Evolutionary conservation across 2,888 invertebrate genomes (phyloP).

Genomic region (Cosmia pyralina): DNA sequence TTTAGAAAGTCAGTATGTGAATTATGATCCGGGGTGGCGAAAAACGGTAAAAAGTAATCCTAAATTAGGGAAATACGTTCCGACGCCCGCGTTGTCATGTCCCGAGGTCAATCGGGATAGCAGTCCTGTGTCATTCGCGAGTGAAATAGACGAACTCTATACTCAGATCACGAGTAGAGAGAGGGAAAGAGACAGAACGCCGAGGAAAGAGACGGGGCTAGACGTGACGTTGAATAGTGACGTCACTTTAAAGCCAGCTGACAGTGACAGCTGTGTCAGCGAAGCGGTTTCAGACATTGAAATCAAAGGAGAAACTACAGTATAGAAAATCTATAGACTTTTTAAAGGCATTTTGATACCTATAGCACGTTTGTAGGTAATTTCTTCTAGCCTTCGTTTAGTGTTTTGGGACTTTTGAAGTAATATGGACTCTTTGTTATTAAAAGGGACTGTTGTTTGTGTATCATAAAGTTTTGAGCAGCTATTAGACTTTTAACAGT

Average conservation of each 20-base stretch:
- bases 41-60: slow-evolving; percentile 85
- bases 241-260: slow-evolving; percentile 82
- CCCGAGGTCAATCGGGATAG: slow-evolving; percentile 85
- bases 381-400: slow-evolving; percentile 50
- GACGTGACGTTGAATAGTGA: slow-evolving; percentile 86
- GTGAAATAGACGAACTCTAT: slow-evolving; percentile 92
- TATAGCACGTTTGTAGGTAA: slow-evolving; percentile 43
- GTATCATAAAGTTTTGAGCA: slow-evolving; percentile 36
- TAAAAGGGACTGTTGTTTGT: slow-evolving; percentile 50
- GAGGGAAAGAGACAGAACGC: slow-evolving; percentile 79
- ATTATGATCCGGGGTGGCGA: slow-evolving; percentile 90
- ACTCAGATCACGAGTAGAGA: slow-evolving; percentile 91
- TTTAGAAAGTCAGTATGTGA: slow-evolving; percentile 89
- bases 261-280: slow-evolving; percentile 88
- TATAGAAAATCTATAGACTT: slow-evolving; percentile 65
- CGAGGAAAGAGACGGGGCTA: slow-evolving; percentile 76
- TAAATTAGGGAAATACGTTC: slow-evolving; percentile 83
- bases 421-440: slow-evolving; percentile 52
- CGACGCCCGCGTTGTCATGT: slow-evolving; percentile 85
- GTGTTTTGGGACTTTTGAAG: slow-evolving; percentile 48
- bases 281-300: slow-evolving; percentile 85
- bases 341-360: slow-evolving; percentile 59
- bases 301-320: slow-evolving; percentile 83
- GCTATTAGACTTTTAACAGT: slow-evolving; percentile 41
- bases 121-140: slow-evolving; percentile 86